Percentiles rank a stretch among this genome's conserved stretches.
Evolutionary conservation across 2,797 vertebrate genomes (phyloP).

Genomic region (Taeniopygia guttata): DNA sequence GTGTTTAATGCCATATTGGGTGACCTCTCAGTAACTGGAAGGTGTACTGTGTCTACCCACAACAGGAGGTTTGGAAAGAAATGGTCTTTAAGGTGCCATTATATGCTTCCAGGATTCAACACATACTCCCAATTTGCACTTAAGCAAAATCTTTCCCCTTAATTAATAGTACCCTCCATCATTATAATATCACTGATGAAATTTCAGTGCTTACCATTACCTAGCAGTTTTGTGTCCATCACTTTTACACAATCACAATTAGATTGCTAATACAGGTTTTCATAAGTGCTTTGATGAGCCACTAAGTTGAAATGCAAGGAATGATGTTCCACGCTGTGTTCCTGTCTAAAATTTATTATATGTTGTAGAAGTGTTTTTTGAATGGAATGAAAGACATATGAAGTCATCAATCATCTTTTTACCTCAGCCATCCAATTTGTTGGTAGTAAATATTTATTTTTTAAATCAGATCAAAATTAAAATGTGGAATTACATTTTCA

Average conservation of each 20-base stretch:
- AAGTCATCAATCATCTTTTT: background rate
- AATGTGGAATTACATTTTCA: background rate
- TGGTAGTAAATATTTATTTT: background rate
- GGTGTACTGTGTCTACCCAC: background rate
- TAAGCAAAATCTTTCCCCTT: background rate
- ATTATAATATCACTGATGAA: background rate
- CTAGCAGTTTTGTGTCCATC: conserved; percentile 2
- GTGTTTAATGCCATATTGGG: background rate
- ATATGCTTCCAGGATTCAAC: background rate
- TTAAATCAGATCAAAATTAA: background rate
- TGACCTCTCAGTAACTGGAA: background rate
- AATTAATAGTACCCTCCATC: background rate
- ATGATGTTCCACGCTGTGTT: background rate
- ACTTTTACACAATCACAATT: conserved; percentile 33
- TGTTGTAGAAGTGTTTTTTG: background rate
- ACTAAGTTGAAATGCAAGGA: background rate
- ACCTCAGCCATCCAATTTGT: background rate
- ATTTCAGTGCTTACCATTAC: background rate
- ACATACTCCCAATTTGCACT: background rate
- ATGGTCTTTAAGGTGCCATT: background rate
- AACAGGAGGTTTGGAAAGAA: background rate
- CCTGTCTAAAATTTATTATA: background rate
- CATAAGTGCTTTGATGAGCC: background rate
- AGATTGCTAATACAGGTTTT: conserved; percentile 10
- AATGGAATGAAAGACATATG: background rate